Conservation (phyloP, 2,113 vertebrate genomes). For the Gopherus flavomarginatus region DNA sequence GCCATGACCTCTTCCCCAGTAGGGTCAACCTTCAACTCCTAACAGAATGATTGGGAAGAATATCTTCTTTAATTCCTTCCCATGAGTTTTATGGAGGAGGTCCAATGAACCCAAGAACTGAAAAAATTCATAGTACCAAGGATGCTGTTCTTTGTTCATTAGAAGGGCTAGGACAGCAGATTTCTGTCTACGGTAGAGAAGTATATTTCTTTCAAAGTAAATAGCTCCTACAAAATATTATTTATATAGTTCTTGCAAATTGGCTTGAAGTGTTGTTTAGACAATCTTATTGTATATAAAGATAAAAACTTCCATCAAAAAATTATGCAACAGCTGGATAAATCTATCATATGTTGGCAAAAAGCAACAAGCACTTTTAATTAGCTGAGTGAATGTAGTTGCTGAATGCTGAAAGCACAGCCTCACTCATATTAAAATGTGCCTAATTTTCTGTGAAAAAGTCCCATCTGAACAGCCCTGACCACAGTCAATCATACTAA, state of each 20-base stretch:
- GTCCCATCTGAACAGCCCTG: conserved; percentile 96
- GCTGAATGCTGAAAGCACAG: conserved; percentile 89
- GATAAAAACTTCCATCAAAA: conserved; percentile 85
- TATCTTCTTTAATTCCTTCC: not conserved
- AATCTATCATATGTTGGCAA: conserved; percentile 89
- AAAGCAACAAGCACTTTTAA: conserved; percentile 93
- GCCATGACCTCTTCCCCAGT: not conserved
- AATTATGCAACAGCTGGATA: conserved; percentile 91
- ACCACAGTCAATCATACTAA: conserved; percentile 99
- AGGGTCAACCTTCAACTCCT: not conserved
- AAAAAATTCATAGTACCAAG: not conserved
- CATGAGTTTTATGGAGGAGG: not conserved
- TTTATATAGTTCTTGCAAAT: conserved; percentile 76
- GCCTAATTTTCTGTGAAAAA: conserved; percentile 98
- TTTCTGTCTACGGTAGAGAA: conserved; percentile 39
- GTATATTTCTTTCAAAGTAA: conserved; percentile 55
- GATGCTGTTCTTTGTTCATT: not conserved
- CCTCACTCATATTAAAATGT: conserved; percentile 96
- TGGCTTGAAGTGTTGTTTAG: conserved; percentile 79
- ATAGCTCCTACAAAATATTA: conserved; percentile 75
- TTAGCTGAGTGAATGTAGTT: conserved; percentile 99
- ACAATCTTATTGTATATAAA: conserved; percentile 83
- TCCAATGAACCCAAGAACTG: not conserved
- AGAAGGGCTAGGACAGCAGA: not conserved
- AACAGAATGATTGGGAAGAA: not conserved